A percentile compares a stretch with the other conserved stretches of the same genome.
These are phyloP conservation scores for Zaprionus obscuricornis DNA, from an alignment of 2,888 invertebrate genomes.

Conservation along the genomic window DNA sequence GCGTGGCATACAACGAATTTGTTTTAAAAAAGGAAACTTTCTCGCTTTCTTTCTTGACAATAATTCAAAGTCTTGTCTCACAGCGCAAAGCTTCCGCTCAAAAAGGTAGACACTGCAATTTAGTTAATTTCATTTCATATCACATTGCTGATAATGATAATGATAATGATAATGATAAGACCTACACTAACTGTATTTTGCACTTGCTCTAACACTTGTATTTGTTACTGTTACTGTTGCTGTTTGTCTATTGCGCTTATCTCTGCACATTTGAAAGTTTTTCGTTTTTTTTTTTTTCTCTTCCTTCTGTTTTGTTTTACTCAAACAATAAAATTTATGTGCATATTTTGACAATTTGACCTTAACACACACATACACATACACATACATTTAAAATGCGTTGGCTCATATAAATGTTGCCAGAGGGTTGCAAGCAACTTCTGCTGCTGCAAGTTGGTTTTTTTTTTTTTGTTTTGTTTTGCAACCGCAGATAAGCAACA, in stretches of 20 bases:
- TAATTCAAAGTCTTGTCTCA: conserved; percentile 48
- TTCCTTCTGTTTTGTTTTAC: conserved; percentile 8
- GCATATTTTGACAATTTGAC: conserved; percentile 69
- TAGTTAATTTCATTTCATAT: conserved; percentile 67
- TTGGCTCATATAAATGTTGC: conserved; percentile 46
- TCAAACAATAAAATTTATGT: conserved; percentile 63
- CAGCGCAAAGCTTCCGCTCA: conserved; percentile 11
- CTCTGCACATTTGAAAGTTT: conserved; percentile 60
- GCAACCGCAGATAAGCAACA: conserved; percentile 68
- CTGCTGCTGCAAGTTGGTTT: conserved; percentile 26
- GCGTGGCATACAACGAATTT: conserved; percentile 55
- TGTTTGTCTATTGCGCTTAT: conserved; percentile 46
- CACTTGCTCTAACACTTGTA: too few species aligned
- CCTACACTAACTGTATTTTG: too few species aligned
- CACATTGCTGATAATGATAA: conserved; percentile 27
- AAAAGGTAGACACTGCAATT: conserved; percentile 55
- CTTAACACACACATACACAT: conserved; percentile 32
- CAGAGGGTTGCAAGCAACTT: conserved; percentile 37
- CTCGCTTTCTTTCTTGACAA: conserved; percentile 54
- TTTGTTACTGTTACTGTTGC: conserved; percentile 1
- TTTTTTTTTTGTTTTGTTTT: conserved; percentile 18
- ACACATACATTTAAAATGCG: conserved; percentile 5
- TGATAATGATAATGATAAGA: conserved; percentile 11
- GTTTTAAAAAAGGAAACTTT: conserved; percentile 50
- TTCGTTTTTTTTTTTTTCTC: conserved; percentile 22